phyloP scores from a whole-genome alignment of 2,113 vertebrate species.

The Noctilio leporinus region DNA sequence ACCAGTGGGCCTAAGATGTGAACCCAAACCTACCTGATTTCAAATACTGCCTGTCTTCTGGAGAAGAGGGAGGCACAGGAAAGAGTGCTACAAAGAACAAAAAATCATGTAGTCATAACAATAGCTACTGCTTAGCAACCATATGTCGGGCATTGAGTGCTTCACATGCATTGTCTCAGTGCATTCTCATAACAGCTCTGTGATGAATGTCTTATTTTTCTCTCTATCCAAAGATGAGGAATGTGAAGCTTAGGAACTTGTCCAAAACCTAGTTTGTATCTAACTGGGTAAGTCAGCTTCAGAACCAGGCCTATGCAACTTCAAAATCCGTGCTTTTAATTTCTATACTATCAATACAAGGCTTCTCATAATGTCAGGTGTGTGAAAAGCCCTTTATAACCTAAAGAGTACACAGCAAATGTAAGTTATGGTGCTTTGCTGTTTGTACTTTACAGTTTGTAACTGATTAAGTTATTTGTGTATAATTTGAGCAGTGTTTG shows the following conservation, averaged over 20 bases:
- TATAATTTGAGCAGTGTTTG: not conserved
- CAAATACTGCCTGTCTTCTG: not conserved
- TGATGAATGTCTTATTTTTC: not conserved
- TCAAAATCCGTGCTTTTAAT: not conserved
- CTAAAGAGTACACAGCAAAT: not conserved
- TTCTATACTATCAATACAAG: not conserved
- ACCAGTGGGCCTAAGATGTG: not conserved
- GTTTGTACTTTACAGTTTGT: not conserved
- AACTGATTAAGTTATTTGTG: not conserved
- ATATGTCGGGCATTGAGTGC: not conserved
- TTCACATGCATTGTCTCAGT: not conserved
- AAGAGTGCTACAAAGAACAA: not conserved
- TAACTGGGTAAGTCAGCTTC: not conserved
- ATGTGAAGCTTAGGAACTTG: conserved; percentile 16
- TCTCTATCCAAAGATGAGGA: not conserved
- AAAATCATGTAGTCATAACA: not conserved
- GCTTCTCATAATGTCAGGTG: not conserved
- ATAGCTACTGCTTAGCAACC: not conserved
- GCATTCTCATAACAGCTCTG: too few species aligned
- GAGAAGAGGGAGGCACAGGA: not conserved
- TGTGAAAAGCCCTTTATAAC: not conserved
- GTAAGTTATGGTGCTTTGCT: not conserved
- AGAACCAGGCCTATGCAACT: not conserved
- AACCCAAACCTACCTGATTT: not conserved
- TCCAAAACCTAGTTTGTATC: not conserved